Base-by-base conservation (phyloP, 2,113 vertebrate species). In the Tachycineta bicolor region DNA sequence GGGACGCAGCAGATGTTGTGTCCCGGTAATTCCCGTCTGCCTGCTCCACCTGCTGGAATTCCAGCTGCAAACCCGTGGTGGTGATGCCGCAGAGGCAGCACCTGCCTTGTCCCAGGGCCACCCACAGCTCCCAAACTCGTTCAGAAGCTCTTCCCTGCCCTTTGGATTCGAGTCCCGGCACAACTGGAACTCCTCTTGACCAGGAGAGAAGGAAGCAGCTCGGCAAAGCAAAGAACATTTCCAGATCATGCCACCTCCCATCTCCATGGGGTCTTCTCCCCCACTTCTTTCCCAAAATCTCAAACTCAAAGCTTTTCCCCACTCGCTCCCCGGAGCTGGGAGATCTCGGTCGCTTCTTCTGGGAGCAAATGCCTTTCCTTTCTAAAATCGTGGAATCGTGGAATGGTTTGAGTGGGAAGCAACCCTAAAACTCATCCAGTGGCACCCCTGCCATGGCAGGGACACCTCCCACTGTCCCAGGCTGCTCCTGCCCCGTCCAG, bases 251-350 rank as follows among this genome's bases (percentile, higher is more conserved):
- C 46, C 33, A 47, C 14, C 9, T 87, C 18, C 15, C 19, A 3
- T 78, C 39, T 26, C 37, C 8, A 0, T 15, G 22, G 4, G 22
- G 34, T 62, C 49, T 25, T 19, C 31, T 8, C 5, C 25, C 8
- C 16, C 6, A 3, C 4, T 20, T 67, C 12, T 47, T 53, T 41
- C 75, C 53, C 14, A 14, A 50, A 63, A 93, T 46, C 58, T 62
- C 29, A 8, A 37, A 31, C 68, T 23, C 33, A 43, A 31, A 75
- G 33, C 39, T 7, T 53, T 91, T 71, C n/a, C 50, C 24, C 20
- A 0, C 56, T 76, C 0, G 0, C 22, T 52, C 21, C 43, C 16
- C 14, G 9, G 2, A 8, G 11, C 2, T 68, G 23, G 70, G 41
- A 68, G 19, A 9, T 34, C 63, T 62, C 12, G 1, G 19, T 25